Percentiles rank a stretch among this genome's conserved stretches.
Conservation (phyloP, 2,888 invertebrate genomes). For the Polydrusus pterygomalis region DNA sequence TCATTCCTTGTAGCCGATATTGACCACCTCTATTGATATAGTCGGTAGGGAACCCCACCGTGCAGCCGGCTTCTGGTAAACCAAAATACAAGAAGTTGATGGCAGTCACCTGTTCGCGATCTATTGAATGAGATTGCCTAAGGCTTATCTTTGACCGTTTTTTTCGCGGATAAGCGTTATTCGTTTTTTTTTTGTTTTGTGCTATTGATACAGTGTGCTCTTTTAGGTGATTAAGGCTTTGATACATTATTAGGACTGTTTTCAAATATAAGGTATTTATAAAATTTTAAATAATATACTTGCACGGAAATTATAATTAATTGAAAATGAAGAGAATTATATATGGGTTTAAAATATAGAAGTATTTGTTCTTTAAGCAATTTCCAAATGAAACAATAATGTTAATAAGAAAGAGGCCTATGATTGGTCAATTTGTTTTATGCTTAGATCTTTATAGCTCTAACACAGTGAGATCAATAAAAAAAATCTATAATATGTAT, state of each 20-base stretch:
- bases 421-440: too few relatives aligned
- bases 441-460: too few relatives aligned
- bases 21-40: conserved; percentile 3
- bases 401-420: too few relatives aligned
- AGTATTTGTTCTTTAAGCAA: too few relatives aligned
- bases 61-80: conserved; percentile 43
- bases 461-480: too few relatives aligned
- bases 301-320: too few relatives aligned
- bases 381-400: too few relatives aligned
- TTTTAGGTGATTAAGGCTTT: neutral
- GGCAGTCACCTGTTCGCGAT: conserved; percentile 44
- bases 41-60: conserved; percentile 34
- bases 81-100: conserved; percentile 47
- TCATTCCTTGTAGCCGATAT: neutral
- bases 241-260: neutral
- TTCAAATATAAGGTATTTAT: neutral
- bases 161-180: neutral
- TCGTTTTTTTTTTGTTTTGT: neutral
- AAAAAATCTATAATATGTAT: too few relatives aligned
- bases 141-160: conserved; percentile 1
- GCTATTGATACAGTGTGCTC: neutral
- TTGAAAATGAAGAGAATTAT: too few relatives aligned
- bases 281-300: too few relatives aligned
- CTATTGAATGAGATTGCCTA: conserved; percentile 24
- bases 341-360: too few relatives aligned